Conservation (phyloP, 2,113 vertebrate species). For the Condylura cristata region DNA sequence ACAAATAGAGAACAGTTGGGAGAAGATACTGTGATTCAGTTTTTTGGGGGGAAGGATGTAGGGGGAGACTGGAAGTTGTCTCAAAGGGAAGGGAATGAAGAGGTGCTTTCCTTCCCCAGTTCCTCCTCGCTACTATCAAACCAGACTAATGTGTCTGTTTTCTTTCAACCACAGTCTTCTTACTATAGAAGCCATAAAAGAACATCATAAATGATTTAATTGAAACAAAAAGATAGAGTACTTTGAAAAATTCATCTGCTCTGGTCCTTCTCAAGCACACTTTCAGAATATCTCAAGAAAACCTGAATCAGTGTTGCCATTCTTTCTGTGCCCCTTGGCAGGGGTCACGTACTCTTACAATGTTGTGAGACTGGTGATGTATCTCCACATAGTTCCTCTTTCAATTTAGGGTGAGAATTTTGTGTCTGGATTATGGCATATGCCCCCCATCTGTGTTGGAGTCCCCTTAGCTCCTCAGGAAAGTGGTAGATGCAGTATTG, state of each 20-base stretch:
- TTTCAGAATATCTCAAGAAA: neutral
- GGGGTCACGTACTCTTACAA: neutral
- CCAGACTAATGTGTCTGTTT: neutral
- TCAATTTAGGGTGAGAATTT: neutral
- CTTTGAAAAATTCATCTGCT: neutral
- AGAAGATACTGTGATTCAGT: neutral
- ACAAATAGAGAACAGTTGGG: neutral
- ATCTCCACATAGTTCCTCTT: neutral
- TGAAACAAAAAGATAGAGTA: neutral
- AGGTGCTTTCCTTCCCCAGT: neutral
- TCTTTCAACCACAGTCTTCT: neutral
- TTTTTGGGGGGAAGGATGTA: neutral
- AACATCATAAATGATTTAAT: neutral
- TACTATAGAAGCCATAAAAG: neutral
- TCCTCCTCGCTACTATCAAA: neutral
- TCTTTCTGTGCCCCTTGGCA: neutral
- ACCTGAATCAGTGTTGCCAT: neutral
- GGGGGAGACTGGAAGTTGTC: neutral
- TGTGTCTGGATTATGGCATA: neutral
- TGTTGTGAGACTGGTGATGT: neutral
- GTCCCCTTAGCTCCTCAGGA: neutral
- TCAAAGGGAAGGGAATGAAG: neutral
- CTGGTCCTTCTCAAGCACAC: neutral
- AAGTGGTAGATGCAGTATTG: neutral
- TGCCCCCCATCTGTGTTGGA: neutral